A percentile compares a stretch with the other conserved stretches of the same genome.
Evolutionary conservation across 2,113 vertebrate species (phyloP).

Genomic region (Chamaetylas fuelleborni): DNA sequence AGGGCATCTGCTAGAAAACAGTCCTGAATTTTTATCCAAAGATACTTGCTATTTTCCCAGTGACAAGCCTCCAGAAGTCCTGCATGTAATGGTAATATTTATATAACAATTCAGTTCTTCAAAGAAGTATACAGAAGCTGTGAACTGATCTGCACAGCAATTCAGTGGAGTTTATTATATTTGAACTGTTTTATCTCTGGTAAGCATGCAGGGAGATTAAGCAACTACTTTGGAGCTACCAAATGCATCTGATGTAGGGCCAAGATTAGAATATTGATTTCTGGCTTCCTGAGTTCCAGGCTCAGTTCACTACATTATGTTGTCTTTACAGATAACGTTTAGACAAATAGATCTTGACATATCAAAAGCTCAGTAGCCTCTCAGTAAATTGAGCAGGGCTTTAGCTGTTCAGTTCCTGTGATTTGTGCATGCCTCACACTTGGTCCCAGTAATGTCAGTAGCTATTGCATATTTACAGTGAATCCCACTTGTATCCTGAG

Average conservation of each 20-base stretch:
- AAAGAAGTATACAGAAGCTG: not conserved
- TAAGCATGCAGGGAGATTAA: not conserved
- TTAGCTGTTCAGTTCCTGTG: conserved; percentile 33
- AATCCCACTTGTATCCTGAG: not conserved
- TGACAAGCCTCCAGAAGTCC: not conserved
- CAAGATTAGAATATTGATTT: conserved; percentile 53
- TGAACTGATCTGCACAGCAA: not conserved
- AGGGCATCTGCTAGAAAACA: not conserved
- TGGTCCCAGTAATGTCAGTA: not conserved
- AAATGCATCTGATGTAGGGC: not conserved
- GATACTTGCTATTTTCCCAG: not conserved
- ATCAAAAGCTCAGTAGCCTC: conserved; percentile 25
- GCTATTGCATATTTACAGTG: conserved; percentile 21
- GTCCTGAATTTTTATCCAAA: not conserved
- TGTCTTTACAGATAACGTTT: conserved; percentile 46
- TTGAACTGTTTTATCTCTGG: conserved; percentile 29
- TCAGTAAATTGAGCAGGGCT: conserved; percentile 39
- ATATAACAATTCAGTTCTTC: not conserved
- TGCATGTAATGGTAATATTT: not conserved
- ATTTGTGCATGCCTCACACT: not conserved
- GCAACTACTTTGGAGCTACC: not conserved
- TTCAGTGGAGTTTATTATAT: conserved; percentile 1
- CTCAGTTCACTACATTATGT: conserved; percentile 40
- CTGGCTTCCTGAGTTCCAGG: not conserved
- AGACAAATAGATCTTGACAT: conserved; percentile 60